These are phyloP conservation scores for Phrynocephalus guinanensis DNA, from an alignment of 2,797 vertebrate species.

Conservation along the genomic window DNA sequence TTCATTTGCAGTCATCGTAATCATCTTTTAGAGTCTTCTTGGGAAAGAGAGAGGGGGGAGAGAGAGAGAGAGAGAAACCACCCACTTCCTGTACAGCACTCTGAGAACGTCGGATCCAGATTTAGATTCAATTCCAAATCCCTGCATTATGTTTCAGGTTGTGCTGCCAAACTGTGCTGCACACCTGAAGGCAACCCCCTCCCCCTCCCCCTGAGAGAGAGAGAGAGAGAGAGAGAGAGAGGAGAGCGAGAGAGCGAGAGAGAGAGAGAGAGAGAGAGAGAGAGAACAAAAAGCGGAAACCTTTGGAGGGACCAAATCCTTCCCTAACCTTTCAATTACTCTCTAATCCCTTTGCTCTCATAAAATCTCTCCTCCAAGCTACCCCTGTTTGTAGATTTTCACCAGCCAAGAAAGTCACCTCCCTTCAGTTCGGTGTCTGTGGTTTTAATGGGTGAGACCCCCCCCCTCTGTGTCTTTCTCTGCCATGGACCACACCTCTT, in stretches of 20 bases:
- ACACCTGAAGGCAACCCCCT: conserved; percentile 25
- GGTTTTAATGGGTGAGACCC: conserved; percentile 61
- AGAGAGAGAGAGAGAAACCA: conserved; percentile 18
- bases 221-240: not conserved
- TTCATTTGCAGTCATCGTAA: conserved; percentile 17
- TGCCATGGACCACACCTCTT: conserved; percentile 74
- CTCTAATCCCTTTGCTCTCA: conserved; percentile 43
- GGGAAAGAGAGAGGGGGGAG: not conserved
- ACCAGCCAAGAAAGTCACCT: conserved; percentile 52
- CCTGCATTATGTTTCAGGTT: conserved; percentile 24
- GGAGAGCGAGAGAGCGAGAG: not conserved
- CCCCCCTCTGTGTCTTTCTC: not conserved
- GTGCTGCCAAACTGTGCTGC: conserved; percentile 39
- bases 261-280: not conserved
- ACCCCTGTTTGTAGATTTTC: conserved; percentile 61
- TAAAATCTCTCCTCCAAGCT: conserved; percentile 53
- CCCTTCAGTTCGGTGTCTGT: conserved; percentile 60
- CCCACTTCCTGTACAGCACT: conserved; percentile 36
- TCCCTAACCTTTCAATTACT: conserved; percentile 34
- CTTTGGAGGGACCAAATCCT: conserved; percentile 33
- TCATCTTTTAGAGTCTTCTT: conserved; percentile 15
- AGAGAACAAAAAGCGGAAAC: not conserved
- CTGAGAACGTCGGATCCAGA: not conserved
- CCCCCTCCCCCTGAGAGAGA: not conserved
- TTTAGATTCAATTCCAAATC: not conserved